Conservation (phyloP, 2,113 vertebrate genomes). For the Reinhardtius hippoglossoides region DNA sequence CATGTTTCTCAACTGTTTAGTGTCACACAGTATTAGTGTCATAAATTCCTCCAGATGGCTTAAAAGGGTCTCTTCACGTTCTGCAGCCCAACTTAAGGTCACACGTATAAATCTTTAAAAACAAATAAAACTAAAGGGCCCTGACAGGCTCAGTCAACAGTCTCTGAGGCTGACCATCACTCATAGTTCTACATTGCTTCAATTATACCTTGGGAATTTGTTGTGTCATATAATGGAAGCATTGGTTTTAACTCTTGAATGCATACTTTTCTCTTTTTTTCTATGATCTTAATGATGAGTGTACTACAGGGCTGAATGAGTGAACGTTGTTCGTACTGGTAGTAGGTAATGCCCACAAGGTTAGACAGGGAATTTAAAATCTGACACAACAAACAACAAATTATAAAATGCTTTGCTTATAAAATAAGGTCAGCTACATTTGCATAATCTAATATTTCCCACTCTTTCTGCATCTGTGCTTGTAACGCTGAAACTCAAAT, state of each 20-base stretch:
- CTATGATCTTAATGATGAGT: too few relatives aligned
- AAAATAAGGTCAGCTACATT: too few relatives aligned
- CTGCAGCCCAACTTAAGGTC: slow-evolving; percentile 26
- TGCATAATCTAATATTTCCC: too few relatives aligned
- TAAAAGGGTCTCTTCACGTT: slow-evolving; percentile 45
- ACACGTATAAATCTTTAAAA: slow-evolving; percentile 42
- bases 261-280: too few relatives aligned
- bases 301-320: too few relatives aligned
- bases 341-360: too few relatives aligned
- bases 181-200: background rate
- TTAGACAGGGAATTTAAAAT: too few relatives aligned
- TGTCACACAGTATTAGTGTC: slow-evolving; percentile 26
- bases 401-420: too few relatives aligned
- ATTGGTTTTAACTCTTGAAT: background rate
- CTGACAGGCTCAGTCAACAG: background rate
- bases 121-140: slow-evolving; percentile 14
- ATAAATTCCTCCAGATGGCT: slow-evolving; percentile 50
- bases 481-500: too few relatives aligned
- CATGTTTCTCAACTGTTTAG: slow-evolving; percentile 35
- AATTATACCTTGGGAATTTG: background rate
- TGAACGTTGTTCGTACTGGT: too few relatives aligned
- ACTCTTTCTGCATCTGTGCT: too few relatives aligned
- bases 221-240: background rate
- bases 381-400: too few relatives aligned
- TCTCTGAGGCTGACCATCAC: background rate